phyloP scores from a whole-genome alignment of 2,113 vertebrate species.

The Crotalus horridus region DNA sequence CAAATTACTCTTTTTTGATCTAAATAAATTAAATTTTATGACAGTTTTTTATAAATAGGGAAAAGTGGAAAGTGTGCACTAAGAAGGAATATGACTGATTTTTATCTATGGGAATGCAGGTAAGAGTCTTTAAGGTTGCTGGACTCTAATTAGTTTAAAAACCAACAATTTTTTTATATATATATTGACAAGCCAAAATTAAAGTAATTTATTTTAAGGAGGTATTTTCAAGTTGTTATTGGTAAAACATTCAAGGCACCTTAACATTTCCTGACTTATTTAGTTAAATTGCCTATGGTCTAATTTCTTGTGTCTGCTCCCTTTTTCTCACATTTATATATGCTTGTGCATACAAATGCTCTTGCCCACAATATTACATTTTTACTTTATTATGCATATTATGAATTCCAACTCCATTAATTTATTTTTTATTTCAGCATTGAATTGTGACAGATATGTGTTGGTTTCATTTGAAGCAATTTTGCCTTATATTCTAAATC shows the following conservation, averaged over 20 bases:
- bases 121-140: neutral
- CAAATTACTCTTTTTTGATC: neutral
- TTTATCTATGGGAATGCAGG: neutral
- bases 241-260: neutral
- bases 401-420: neutral
- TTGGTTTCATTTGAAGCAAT: neutral
- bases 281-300: neutral
- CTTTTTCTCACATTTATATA: neutral
- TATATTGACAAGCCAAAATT: neutral
- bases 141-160: neutral
- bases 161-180: neutral
- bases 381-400: neutral
- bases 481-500: constrained; percentile 31
- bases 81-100: neutral
- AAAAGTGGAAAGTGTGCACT: neutral
- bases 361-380: neutral
- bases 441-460: neutral
- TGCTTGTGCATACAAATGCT: neutral
- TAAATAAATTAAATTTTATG: neutral
- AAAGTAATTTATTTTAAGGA: neutral
- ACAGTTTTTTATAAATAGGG: neutral
- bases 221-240: neutral
- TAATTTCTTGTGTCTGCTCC: neutral
- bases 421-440: neutral
- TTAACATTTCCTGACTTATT: neutral